Percentiles rank a stretch among this genome's conserved stretches.
phyloP scores from a whole-genome alignment of 2,888 invertebrate genomes.

The Osmoderma eremita region DNA sequence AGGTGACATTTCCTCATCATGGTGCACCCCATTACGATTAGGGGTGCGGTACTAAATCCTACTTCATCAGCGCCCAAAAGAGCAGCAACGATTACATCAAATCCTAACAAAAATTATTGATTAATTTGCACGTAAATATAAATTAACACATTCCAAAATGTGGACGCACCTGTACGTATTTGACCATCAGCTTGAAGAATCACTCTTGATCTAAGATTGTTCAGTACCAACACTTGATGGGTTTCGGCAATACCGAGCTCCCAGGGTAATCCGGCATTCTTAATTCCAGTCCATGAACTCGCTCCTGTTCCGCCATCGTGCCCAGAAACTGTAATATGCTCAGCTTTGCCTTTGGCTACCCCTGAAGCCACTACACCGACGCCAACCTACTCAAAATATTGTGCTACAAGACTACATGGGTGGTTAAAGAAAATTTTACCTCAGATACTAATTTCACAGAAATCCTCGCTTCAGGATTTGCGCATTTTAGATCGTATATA shows the following conservation, averaged over 20 bases:
- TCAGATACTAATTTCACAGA: slow-evolving; percentile 98
- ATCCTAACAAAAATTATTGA: slow-evolving; percentile 74
- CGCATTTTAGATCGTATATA: slow-evolving; percentile 97
- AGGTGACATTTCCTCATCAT: slow-evolving; percentile 99
- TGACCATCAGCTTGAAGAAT: slow-evolving; percentile 97
- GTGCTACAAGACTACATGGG: too few relatives aligned
- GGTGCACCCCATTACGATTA: slow-evolving; percentile 97
- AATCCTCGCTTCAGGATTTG: slow-evolving; percentile 94
- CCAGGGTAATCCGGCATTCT: slow-evolving; percentile 98
- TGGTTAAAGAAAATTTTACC: slow-evolving; percentile 45
- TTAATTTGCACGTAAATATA: slow-evolving; percentile 4
- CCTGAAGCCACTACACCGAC: slow-evolving; percentile 99
- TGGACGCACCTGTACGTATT: slow-evolving; percentile 86
- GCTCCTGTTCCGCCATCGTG: slow-evolving; percentile 99
- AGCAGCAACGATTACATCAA: slow-evolving; percentile 96
- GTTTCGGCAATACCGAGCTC: slow-evolving; percentile 98
- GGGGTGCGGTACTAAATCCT: slow-evolving; percentile 97
- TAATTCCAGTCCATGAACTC: slow-evolving; percentile 99
- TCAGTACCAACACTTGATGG: slow-evolving; percentile 94
- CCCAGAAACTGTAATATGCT: slow-evolving; percentile 98
- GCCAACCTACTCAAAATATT: slow-evolving; percentile 71
- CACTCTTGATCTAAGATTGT: slow-evolving; percentile 91
- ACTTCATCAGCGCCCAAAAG: slow-evolving; percentile 98
- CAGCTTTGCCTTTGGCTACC: slow-evolving; percentile 98
- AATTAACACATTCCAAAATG: not conserved